These are phyloP conservation scores for Brachionus rubens DNA, from an alignment of 1,140 invertebrate genomes.

Conservation along the genomic window DNA sequence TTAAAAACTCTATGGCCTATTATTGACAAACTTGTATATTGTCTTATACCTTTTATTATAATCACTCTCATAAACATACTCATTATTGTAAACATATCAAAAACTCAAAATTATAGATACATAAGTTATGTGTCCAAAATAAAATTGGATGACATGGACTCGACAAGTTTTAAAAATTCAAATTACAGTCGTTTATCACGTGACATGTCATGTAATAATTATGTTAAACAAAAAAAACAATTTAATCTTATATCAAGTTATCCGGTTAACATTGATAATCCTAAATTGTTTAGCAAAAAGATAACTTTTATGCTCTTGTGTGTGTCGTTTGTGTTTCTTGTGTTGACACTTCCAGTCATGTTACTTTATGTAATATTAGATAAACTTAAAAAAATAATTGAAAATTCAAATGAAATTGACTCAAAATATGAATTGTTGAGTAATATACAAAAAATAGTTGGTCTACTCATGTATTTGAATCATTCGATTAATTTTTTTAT, in stretches of 20 bases:
- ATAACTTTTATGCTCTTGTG: slow-evolving; percentile 6
- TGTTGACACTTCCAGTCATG: slow-evolving; percentile 17
- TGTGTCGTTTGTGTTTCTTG: slow-evolving; percentile 27
- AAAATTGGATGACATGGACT: neutral
- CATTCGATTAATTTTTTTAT: slow-evolving; percentile 41
- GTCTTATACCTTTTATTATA: slow-evolving; percentile 33
- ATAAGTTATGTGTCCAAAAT: slow-evolving; percentile 21
- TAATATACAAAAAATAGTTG: neutral
- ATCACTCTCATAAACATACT: neutral
- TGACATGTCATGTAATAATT: too few relatives aligned
- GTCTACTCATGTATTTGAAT: slow-evolving; percentile 36
- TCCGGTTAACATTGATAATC: neutral
- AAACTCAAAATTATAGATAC: slow-evolving; percentile 20
- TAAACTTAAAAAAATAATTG: slow-evolving; percentile 6
- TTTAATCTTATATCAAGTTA: too few relatives aligned
- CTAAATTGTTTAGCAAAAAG: slow-evolving; percentile 19
- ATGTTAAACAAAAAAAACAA: too few relatives aligned
- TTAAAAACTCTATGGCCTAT: slow-evolving; percentile 24
- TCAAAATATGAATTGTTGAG: neutral
- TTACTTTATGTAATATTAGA: slow-evolving; percentile 11
- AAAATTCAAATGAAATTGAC: neutral
- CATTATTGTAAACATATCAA: slow-evolving; percentile 24
- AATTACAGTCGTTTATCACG: neutral
- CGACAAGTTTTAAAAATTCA: neutral
- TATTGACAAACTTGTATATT: slow-evolving; percentile 32